Base-by-base conservation (phyloP, 2,797 vertebrate genomes). In the Liparis tanakae region DNA sequence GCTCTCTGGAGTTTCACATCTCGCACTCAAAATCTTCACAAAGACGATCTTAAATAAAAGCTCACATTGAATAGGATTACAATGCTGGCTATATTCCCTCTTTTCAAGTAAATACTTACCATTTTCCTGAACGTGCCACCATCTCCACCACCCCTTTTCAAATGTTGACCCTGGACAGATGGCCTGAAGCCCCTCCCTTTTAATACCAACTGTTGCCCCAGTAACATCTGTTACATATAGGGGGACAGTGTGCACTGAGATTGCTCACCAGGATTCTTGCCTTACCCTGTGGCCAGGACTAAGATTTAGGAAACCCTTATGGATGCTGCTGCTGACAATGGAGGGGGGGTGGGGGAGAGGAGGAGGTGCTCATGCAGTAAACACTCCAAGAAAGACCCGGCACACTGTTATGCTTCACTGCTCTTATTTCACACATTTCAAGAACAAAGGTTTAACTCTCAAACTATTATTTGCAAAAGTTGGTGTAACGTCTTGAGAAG, bases 91-190 rank as follows among this genome's bases (percentile, higher is more conserved):
- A 87, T 88, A 83, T 89, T 92, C 73, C 65, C 60, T 76, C 74
- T 82, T 91, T 88, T 89, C 75, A 79, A 69, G 54, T 57, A 74
- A 87, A 90, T 90, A 91, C 84, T 86, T 89, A 78, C 81, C 70
- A 70, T 90, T 88, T 94, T 86, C 81, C 80, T 83, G 80, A 93
- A 92, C 81, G 85, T 92, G 90, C 87, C 89, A 93, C 88, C 88
- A 86, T 91, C 88, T 78, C 83, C 81, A 68, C 84, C 85, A 89
- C 76, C 79, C 81, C 89, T 91, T 92, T 93, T 94, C 91, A 94
- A 93, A 93, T 87, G 92, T 94, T 96, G 94, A 96, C 95, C 94
- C 94, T 93, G 89, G 93, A 93, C 95, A 96, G 95, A 96, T 96
- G 94, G 95, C 90, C 88, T 86, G 79, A 90, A 93, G 92, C 93